These are phyloP conservation scores for Heliconius aoede DNA, from an alignment of 2,888 invertebrate species.

Conservation along the genomic window DNA sequence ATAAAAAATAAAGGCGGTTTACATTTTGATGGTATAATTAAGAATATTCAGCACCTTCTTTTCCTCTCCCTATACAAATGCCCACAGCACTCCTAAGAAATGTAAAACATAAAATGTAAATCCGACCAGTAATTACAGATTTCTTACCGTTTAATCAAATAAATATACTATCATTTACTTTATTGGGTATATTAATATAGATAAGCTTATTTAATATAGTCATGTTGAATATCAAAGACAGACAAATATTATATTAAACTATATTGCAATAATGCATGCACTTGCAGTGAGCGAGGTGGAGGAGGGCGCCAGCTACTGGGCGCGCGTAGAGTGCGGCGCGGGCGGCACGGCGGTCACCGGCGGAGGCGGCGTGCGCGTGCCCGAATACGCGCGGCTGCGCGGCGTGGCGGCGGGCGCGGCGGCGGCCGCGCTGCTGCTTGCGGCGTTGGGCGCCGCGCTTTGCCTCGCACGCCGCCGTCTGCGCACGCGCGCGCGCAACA, in stretches of 20 bases:
- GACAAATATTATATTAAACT: neutral
- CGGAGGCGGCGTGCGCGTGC: conserved; percentile 86
- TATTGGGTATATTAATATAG: too few species aligned
- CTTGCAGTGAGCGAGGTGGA: conserved; percentile 86
- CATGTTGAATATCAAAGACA: too few species aligned
- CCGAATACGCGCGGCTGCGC: conserved; percentile 87
- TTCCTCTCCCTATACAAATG: too few species aligned
- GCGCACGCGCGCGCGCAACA: conserved; percentile 51
- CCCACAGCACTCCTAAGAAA: too few species aligned
- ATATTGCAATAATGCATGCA: neutral
- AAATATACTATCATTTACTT: too few species aligned
- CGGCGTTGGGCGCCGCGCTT: conserved; percentile 85
- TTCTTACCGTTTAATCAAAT: too few species aligned
- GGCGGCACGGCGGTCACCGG: conserved; percentile 85
- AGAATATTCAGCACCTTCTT: too few species aligned
- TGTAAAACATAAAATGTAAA: too few species aligned
- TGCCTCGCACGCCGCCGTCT: conserved; percentile 67
- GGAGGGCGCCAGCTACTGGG: conserved; percentile 89
- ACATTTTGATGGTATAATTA: too few species aligned
- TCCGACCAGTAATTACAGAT: too few species aligned
- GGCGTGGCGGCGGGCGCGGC: conserved; percentile 88
- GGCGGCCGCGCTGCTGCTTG: conserved; percentile 87
- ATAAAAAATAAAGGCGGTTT: too few species aligned
- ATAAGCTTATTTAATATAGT: too few species aligned
- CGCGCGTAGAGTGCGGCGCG: conserved; percentile 90